A percentile compares a stretch with the other conserved stretches of the same genome.
These are phyloP conservation scores for Alauda arvensis DNA, from an alignment of 2,797 vertebrate species.

Conservation along the genomic window DNA sequence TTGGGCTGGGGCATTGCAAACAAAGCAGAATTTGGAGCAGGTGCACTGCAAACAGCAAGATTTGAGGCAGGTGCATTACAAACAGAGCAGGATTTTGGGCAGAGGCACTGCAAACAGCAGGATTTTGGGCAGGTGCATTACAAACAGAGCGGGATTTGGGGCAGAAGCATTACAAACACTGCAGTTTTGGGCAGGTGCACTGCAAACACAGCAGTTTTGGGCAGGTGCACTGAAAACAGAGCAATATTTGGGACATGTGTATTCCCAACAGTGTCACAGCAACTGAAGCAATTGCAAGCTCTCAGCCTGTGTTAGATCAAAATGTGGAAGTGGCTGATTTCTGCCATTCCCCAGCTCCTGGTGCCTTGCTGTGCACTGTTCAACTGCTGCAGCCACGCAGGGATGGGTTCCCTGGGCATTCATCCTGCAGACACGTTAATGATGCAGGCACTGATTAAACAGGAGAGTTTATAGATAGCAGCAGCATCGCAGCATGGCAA, in stretches of 20 bases:
- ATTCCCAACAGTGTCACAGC: neutral
- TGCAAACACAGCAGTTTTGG: neutral
- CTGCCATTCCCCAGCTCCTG: rapidly evolving
- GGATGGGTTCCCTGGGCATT: neutral
- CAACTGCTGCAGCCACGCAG: rapidly evolving
- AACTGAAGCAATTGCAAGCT: neutral
- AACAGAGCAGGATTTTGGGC: neutral
- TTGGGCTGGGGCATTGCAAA: neutral
- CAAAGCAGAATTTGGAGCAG: neutral
- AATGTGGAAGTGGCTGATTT: neutral
- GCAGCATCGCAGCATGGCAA: neutral
- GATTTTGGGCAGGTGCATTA: rapidly evolving
- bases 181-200: neutral
- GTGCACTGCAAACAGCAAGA: neutral
- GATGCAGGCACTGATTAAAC: neutral
- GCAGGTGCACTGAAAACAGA: neutral
- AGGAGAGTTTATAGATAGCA: neutral
- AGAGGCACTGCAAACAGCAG: neutral
- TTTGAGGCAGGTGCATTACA: neutral
- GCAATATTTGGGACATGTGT: neutral
- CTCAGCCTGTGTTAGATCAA: neutral
- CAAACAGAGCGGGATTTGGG: neutral
- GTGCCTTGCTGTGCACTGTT: neutral
- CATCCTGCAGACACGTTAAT: neutral
- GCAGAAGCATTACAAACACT: neutral